Conservation (phyloP, 2,797 vertebrate genomes). For the Ciconia nigra region DNA sequence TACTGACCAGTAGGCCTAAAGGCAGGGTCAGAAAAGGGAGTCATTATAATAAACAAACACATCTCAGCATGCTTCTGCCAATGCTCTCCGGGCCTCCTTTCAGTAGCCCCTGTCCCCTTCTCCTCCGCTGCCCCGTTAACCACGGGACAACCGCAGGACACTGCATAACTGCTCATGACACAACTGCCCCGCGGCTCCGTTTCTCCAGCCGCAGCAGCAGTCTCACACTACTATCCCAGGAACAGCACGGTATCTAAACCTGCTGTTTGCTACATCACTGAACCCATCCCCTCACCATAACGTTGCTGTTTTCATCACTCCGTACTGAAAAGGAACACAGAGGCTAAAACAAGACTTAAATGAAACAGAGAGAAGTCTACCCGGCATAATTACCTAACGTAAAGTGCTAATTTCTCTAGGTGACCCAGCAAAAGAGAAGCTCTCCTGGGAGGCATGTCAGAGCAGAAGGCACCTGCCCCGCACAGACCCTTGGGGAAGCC, state of each 20-base stretch:
- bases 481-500: not conserved
- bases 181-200: not conserved
- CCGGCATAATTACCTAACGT: fast-evolving
- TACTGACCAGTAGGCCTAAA: not conserved
- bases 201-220: not conserved
- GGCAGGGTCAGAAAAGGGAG: not conserved
- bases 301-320: fast-evolving
- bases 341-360: not conserved
- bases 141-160: not conserved
- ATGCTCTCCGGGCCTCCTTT: fast-evolving
- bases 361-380: not conserved
- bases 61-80: not conserved
- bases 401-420: not conserved
- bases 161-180: not conserved
- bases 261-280: not conserved
- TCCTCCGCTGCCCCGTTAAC: not conserved
- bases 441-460: not conserved
- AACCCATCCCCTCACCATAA: not conserved
- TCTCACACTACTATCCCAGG: not conserved
- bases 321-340: fast-evolving
- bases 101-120: not conserved
- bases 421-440: not conserved
- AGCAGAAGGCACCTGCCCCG: not conserved
- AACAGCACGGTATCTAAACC: fast-evolving
- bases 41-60: fast-evolving